Percentiles rank a stretch among this genome's conserved stretches.
phyloP scores from a whole-genome alignment of 2,888 invertebrate species.

The Dusona sp. region DNA sequence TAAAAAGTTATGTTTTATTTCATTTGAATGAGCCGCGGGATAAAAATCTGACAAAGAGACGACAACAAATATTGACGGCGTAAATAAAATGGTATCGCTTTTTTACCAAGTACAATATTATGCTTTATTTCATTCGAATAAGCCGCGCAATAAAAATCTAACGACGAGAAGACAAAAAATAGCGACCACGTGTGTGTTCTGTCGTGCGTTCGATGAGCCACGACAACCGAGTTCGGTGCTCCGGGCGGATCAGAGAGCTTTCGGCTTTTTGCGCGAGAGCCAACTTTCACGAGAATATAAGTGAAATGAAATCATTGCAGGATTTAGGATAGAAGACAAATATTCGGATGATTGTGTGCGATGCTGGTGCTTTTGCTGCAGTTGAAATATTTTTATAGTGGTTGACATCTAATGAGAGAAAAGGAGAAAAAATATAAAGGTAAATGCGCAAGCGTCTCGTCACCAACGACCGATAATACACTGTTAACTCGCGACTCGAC shows the following conservation, averaged over 20 bases:
- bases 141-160: too few species aligned
- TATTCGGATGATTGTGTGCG: background rate
- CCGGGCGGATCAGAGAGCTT: conserved; percentile 50
- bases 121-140: too few species aligned
- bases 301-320: conserved; percentile 64
- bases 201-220: conserved; percentile 20
- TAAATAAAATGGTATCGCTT: conserved; percentile 59
- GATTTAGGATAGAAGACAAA: background rate
- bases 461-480: conserved; percentile 51
- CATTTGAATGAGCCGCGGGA: background rate
- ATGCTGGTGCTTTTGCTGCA: conserved; percentile 28
- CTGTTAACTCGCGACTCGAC: conserved; percentile 32
- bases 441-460: conserved; percentile 59
- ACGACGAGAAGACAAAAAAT: too few species aligned
- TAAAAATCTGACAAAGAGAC: conserved; percentile 5
- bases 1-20: too few species aligned
- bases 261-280: conserved; percentile 43
- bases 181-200: background rate
- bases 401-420: conserved; percentile 8
- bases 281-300: conserved; percentile 54
- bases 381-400: conserved; percentile 55
- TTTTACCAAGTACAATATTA: too few species aligned
- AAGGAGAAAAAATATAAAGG: conserved; percentile 2
- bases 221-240: conserved; percentile 27
- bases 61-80: conserved; percentile 20